Percentiles rank a stretch among this genome's conserved stretches.
phyloP scores from a whole-genome alignment of 2,113 vertebrate genomes.

The Neotragus pygmaeus region DNA sequence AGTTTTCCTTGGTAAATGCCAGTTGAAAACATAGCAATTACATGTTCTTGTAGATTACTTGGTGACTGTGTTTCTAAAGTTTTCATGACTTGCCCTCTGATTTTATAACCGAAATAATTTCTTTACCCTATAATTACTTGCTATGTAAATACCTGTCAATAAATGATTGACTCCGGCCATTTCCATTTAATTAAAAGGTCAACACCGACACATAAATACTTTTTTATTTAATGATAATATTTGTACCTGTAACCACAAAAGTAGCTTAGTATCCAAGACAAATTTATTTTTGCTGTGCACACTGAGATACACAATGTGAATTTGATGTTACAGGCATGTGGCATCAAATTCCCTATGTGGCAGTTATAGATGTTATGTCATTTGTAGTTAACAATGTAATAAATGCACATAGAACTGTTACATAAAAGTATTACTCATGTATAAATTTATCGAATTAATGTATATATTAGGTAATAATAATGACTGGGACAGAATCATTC shows the following conservation, averaged over 20 bases:
- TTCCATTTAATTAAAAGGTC: slow-evolving; percentile 74
- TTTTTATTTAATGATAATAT: slow-evolving; percentile 76
- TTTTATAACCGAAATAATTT: slow-evolving; percentile 68
- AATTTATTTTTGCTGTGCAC: slow-evolving; percentile 59
- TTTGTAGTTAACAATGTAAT: background rate
- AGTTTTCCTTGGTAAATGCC: slow-evolving; percentile 19
- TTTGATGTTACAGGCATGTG: background rate
- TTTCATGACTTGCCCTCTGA: slow-evolving; percentile 50
- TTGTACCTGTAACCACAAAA: slow-evolving; percentile 64
- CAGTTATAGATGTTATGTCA: background rate
- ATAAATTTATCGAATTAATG: background rate
- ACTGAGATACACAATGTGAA: slow-evolving; percentile 11
- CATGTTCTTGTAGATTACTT: slow-evolving; percentile 56
- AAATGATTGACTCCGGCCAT: slow-evolving; percentile 61
- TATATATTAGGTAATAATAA: background rate
- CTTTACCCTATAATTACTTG: slow-evolving; percentile 58
- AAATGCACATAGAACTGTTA: background rate
- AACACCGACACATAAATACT: slow-evolving; percentile 58
- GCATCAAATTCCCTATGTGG: background rate
- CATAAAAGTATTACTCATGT: background rate
- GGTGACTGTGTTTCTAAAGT: slow-evolving; percentile 53
- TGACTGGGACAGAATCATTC: background rate
- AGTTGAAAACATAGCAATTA: slow-evolving; percentile 62
- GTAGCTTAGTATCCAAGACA: slow-evolving; percentile 52
- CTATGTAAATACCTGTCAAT: slow-evolving; percentile 64